These are phyloP conservation scores for Leptinotarsa texana DNA, from an alignment of 1,140 invertebrate species.

Conservation along the genomic window DNA sequence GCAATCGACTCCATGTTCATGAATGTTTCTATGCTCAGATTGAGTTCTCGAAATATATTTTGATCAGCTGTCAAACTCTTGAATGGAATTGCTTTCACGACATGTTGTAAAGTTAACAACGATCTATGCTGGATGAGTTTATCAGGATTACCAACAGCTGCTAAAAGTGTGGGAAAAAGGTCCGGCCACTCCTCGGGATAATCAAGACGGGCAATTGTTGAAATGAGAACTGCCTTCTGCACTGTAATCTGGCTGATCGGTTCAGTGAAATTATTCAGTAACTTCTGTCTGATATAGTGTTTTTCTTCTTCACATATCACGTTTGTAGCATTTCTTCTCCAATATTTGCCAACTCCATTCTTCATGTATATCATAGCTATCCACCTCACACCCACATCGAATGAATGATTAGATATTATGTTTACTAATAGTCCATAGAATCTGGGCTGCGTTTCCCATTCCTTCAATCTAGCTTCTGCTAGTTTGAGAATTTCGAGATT, in stretches of 20 bases:
- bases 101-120: slow-evolving; percentile 83
- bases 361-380: slow-evolving; percentile 92
- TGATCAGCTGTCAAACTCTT: slow-evolving; percentile 70
- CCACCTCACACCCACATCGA: slow-evolving; percentile 86
- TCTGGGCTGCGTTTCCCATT: slow-evolving; percentile 86
- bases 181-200: slow-evolving; percentile 84
- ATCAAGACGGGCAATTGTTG: slow-evolving; percentile 85
- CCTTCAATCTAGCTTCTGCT: slow-evolving; percentile 80
- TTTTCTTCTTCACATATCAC: slow-evolving; percentile 82
- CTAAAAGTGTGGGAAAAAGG: slow-evolving; percentile 79
- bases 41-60: slow-evolving; percentile 69
- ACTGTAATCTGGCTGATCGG: slow-evolving; percentile 84
- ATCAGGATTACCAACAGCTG: slow-evolving; percentile 66
- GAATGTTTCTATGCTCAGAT: slow-evolving; percentile 71
- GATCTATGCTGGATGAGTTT: slow-evolving; percentile 74
- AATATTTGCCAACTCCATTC: slow-evolving; percentile 92
- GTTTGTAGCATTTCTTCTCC: slow-evolving; percentile 70
- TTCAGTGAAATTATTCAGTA: slow-evolving; percentile 78
- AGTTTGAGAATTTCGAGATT: slow-evolving; percentile 83
- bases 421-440: slow-evolving; percentile 84
- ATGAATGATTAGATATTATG: slow-evolving; percentile 78
- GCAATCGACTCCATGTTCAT: slow-evolving; percentile 30
- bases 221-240: slow-evolving; percentile 84
- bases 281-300: slow-evolving; percentile 71
- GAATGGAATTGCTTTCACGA: slow-evolving; percentile 61